Evolutionary conservation across 1,140 invertebrate species (phyloP), one percentile per base, ranked within the genome.

Genomic region (Camponotus vicinus): DNA sequence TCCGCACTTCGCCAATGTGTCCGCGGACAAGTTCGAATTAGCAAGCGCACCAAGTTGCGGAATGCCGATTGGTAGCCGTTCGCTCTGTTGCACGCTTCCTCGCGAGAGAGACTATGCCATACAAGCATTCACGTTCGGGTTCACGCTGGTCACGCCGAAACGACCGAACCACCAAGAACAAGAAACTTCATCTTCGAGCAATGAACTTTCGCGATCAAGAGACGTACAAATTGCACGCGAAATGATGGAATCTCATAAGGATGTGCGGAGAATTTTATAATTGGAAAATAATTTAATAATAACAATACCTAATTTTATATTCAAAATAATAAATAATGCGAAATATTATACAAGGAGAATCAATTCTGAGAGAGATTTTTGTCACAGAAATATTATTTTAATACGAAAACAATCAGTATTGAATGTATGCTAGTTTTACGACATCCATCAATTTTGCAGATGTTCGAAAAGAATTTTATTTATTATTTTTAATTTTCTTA

Each of bases 11-110:
- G 85, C 88, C 88, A 85, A 92, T 90, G 88, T 92, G 90, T 91
- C 89, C 92, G 92, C 77, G 90, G 92, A 92, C 92, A 93, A 93
- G 91, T 93, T 93, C 90, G 88, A 92, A 93, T 93, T 93, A 93
- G 92, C 92, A 92, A 93, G 91, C 92, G 93, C 92, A 83, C 88
- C 75, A 92, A 93, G 90, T 93, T 91, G 80, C 88, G 90, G 92
- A 92, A 93, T 92, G 92, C 92, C 92, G 91, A 92, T 92, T 92
- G 92, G 91, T 85, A 89, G 84, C 89, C 55, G 84, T 18, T 52
- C 64, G 49, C 21, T 64, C 15, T 37, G 32, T 63, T 73, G 73
- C 64, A 27, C 37, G 66, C 42, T 76, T 83, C 34, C 11, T 34
- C 57, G 13, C 4, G 27, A 37, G 52, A 27, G 32, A 37, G 61